A percentile compares a stretch with the other conserved stretches of the same genome.
Conservation (phyloP, 2,888 invertebrate species). For the Helicoverpa assulta region DNA sequence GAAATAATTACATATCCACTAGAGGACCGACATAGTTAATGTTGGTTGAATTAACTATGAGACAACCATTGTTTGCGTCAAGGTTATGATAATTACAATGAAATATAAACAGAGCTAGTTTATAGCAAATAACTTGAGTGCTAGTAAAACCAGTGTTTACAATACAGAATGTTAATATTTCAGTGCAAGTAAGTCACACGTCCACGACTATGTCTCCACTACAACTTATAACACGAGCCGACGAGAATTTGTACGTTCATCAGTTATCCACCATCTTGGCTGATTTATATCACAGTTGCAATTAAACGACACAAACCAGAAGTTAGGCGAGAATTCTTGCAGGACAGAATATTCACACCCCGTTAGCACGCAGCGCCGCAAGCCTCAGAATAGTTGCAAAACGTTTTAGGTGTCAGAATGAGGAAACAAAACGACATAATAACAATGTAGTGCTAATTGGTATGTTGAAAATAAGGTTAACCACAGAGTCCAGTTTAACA, state of each 20-base stretch:
- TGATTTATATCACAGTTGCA: constrained; percentile 65
- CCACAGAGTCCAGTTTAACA: constrained; percentile 37
- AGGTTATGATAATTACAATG: constrained; percentile 49
- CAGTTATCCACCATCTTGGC: constrained; percentile 57
- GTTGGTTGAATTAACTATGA: constrained; percentile 18
- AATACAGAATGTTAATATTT: constrained; percentile 32
- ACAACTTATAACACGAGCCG: constrained; percentile 44
- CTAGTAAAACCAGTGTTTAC: constrained; percentile 27
- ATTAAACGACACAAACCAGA: constrained; percentile 68
- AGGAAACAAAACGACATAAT: constrained; percentile 69
- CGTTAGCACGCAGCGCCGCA: constrained; percentile 53
- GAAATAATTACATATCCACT: constrained; percentile 35
- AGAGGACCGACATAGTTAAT: constrained; percentile 25
- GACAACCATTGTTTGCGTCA: constrained; percentile 39
- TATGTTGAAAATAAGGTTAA: constrained; percentile 36
- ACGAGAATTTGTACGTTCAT: constrained; percentile 46
- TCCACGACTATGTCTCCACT: constrained; percentile 46
- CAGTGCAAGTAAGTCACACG: constrained; percentile 29
- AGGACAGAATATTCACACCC: constrained; percentile 32
- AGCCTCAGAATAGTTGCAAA: constrained; percentile 14
- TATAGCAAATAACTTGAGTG: constrained; percentile 16
- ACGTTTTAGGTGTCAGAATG: constrained; percentile 35
- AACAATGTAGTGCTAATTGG: constrained; percentile 45
- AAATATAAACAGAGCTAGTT: constrained; percentile 28
- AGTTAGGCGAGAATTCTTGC: constrained; percentile 30